phyloP scores from a whole-genome alignment of 1,140 invertebrate genomes.

The Atta texana region DNA sequence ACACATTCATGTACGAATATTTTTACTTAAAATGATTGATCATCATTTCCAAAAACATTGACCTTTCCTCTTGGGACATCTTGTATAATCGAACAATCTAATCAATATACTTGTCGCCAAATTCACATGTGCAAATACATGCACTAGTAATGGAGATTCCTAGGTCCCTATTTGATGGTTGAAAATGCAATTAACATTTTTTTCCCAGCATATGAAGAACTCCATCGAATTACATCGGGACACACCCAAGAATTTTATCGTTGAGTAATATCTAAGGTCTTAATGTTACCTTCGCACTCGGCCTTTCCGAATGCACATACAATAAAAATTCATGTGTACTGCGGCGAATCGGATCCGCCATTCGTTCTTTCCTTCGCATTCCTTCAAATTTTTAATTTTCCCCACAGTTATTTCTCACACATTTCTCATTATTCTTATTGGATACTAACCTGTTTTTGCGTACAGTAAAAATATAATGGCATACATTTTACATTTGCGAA shows the following conservation, averaged over 20 bases:
- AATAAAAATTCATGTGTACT: neutral
- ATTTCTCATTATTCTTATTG: neutral
- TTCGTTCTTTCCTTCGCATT: neutral
- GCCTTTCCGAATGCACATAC: conserved; percentile 9
- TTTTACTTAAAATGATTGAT: too few relatives aligned
- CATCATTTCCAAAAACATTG: too few relatives aligned
- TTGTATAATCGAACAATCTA: neutral
- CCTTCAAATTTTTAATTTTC: neutral
- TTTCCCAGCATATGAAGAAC: conserved; percentile 56
- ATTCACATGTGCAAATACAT: conserved; percentile 15
- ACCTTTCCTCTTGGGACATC: too few relatives aligned
- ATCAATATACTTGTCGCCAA: neutral
- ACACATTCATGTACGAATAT: too few relatives aligned
- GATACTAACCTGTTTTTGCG: neutral
- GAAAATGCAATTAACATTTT: conserved; percentile 39
- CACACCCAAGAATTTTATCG: conserved; percentile 84
- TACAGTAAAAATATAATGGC: neutral
- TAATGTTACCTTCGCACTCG: conserved; percentile 29
- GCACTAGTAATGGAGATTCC: neutral
- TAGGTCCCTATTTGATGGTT: neutral
- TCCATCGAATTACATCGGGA: conserved; percentile 60
- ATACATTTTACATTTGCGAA: neutral
- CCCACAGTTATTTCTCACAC: neutral
- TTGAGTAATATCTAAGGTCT: conserved; percentile 61
- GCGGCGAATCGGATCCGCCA: neutral